Evolutionary conservation across 1,140 invertebrate species (phyloP).

Genomic region (Elysia chlorotica): DNA sequence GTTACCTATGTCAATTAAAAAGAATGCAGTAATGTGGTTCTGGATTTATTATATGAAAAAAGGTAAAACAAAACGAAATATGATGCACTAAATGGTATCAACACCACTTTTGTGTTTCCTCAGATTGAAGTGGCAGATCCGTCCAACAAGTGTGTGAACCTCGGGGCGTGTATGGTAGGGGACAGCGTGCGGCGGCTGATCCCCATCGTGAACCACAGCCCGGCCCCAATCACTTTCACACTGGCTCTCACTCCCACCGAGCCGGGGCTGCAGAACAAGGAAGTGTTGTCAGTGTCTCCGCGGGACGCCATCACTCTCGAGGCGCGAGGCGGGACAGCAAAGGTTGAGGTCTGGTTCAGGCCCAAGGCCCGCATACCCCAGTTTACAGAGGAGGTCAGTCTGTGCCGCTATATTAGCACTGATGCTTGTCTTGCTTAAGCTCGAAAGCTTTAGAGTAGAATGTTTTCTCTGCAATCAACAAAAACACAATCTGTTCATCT

Average conservation of each 20-base stretch:
- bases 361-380: slow-evolving; percentile 55
- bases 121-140: slow-evolving; percentile 58
- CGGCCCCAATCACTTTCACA: slow-evolving; percentile 56
- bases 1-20: no score
- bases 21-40: no score
- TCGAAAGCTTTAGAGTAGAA: no score
- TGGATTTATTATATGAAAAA: no score
- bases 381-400: slow-evolving; percentile 58
- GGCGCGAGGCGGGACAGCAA: slow-evolving; percentile 49
- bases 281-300: slow-evolving; percentile 44
- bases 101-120: neutral
- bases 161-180: slow-evolving; percentile 53
- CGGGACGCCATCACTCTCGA: slow-evolving; percentile 48
- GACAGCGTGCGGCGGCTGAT: slow-evolving; percentile 53
- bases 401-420: no score
- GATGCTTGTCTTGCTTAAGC: no score
- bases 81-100: no score
- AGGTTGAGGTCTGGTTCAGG: slow-evolving; percentile 50
- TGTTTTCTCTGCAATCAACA: no score
- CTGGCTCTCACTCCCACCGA: slow-evolving; percentile 51
- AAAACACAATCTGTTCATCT: no score
- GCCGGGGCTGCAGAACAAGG: slow-evolving; percentile 40
- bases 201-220: slow-evolving; percentile 59
- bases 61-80: no score
- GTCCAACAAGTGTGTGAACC: slow-evolving; percentile 54